Percentiles rank a stretch among this genome's conserved stretches.
Conservation (phyloP, 2,888 invertebrate genomes). For the Venusia cambrica region DNA sequence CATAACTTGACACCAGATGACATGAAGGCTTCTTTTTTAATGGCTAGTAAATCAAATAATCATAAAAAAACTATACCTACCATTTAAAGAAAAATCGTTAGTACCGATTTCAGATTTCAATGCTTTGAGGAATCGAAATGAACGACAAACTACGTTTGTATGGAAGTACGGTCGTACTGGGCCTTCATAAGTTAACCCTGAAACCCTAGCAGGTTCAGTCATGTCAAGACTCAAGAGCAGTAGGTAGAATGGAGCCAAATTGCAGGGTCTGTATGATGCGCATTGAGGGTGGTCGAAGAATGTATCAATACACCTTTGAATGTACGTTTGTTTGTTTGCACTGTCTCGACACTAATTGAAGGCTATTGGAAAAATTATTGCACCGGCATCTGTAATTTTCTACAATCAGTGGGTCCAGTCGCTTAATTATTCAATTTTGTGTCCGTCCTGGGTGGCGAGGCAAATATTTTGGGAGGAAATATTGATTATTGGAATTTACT, state of each 20-base stretch:
- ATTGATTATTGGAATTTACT: constrained; percentile 17
- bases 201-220: too few species aligned
- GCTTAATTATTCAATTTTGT: constrained; percentile 40
- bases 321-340: constrained; percentile 60
- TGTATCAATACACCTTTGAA: constrained; percentile 56
- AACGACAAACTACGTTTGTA: too few species aligned
- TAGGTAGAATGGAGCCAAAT: constrained; percentile 1
- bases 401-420: constrained; percentile 44
- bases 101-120: too few species aligned
- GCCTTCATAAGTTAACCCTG: too few species aligned
- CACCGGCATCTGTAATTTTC: constrained; percentile 59
- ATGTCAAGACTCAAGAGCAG: too few species aligned
- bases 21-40: too few species aligned
- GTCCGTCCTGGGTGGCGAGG: constrained; percentile 26
- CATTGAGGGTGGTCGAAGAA: constrained; percentile 53
- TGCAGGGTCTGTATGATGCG: constrained; percentile 5
- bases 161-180: too few species aligned
- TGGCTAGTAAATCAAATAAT: too few species aligned
- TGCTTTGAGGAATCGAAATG: too few species aligned
- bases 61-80: too few species aligned
- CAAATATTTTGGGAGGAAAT: constrained; percentile 22
- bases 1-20: too few species aligned
- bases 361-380: constrained; percentile 63
- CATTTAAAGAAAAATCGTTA: too few species aligned
- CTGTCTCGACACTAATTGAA: constrained; percentile 59